A percentile compares a stretch with the other conserved stretches of the same genome.
Evolutionary conservation across 2,113 vertebrate genomes (phyloP).

Genomic region (Asarcornis scutulata): DNA sequence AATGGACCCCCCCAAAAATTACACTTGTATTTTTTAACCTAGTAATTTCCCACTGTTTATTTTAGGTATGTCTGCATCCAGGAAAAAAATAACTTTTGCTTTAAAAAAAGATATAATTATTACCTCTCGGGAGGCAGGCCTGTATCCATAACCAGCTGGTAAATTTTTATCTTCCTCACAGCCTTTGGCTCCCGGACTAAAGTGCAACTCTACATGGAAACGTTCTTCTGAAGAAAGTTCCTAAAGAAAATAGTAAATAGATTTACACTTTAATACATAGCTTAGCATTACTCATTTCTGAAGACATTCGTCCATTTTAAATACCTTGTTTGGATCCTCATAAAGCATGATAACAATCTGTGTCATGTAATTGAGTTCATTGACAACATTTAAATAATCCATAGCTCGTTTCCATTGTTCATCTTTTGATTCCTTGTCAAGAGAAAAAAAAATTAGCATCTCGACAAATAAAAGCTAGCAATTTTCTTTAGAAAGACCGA

Average conservation of each 20-base stretch:
- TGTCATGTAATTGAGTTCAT: conserved; percentile 93
- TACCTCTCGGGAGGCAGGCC: conserved; percentile 91
- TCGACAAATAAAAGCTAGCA: neutral
- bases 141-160: conserved; percentile 89
- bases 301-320: neutral
- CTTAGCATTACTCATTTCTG: neutral
- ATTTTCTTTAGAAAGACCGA: neutral
- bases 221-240: conserved; percentile 90
- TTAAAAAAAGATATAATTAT: neutral
- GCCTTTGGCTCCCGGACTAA: conserved; percentile 91
- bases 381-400: conserved; percentile 91
- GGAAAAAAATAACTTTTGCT: neutral
- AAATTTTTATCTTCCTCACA: conserved; percentile 92
- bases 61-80: neutral
- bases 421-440: conserved; percentile 85
- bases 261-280: neutral
- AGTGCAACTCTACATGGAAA: conserved; percentile 92
- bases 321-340: conserved; percentile 93
- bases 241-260: conserved; percentile 62
- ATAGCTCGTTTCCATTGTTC: conserved; percentile 93
- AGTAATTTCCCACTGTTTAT: neutral
- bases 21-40: neutral
- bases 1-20: neutral
- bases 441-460: neutral
- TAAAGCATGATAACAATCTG: conserved; percentile 95